Conservation (phyloP, 2,888 invertebrate genomes). For the Zaprionus lineosus region DNA sequence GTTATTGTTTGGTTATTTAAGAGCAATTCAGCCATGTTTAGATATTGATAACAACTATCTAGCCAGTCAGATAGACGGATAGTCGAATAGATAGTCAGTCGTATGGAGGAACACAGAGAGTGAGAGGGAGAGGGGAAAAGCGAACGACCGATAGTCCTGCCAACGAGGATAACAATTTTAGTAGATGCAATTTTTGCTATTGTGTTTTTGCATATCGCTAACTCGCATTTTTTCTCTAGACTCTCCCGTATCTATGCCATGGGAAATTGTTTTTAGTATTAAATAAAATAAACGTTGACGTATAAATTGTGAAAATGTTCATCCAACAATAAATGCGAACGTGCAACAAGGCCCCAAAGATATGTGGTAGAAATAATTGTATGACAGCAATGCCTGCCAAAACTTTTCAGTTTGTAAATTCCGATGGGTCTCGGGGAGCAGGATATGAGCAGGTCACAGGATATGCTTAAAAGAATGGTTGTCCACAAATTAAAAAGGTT, state of each 20-base stretch:
- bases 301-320: conserved; percentile 72
- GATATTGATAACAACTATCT: conserved; percentile 74
- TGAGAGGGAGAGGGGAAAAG: no score
- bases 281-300: conserved; percentile 75
- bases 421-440: conserved; percentile 27
- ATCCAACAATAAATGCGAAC: conserved; percentile 61
- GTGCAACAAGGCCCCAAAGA: conserved; percentile 30
- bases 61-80: conserved; percentile 22
- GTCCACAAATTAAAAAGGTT: no score
- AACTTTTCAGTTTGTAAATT: conserved; percentile 51
- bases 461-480: no score
- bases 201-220: conserved; percentile 45
- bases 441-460: not conserved
- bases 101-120: no score
- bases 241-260: conserved; percentile 48
- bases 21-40: conserved; percentile 78
- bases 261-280: conserved; percentile 72
- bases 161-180: conserved; percentile 64
- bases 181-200: conserved; percentile 61
- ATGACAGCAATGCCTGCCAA: conserved; percentile 50
- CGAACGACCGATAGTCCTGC: no score
- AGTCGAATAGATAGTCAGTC: conserved; percentile 8
- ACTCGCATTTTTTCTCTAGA: conserved; percentile 28
- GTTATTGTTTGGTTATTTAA: conserved; percentile 78
- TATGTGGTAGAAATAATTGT: conserved; percentile 67